These are phyloP conservation scores for Pseudomyrmex concolor DNA, from an alignment of 1,140 invertebrate species.

Conservation along the genomic window DNA sequence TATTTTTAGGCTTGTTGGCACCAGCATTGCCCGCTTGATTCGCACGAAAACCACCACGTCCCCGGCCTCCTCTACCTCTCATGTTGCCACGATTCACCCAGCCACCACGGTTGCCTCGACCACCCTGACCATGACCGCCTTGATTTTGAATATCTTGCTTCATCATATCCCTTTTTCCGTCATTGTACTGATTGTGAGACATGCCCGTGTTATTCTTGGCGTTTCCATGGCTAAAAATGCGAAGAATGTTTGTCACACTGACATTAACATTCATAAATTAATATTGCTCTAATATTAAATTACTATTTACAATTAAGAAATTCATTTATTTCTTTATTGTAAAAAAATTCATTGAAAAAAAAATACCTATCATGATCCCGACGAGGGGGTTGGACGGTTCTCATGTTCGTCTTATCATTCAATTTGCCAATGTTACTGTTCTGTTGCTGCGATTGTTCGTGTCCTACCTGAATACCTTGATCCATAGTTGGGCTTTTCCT, in stretches of 20 bases:
- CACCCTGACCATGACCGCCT: slow-evolving; percentile 79
- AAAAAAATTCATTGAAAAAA: slow-evolving; percentile 3
- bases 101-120: slow-evolving; percentile 84
- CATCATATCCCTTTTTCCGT: slow-evolving; percentile 76
- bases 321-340: background rate
- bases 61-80: slow-evolving; percentile 81
- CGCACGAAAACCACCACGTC: slow-evolving; percentile 79
- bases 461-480: slow-evolving; percentile 90
- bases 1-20: slow-evolving; percentile 86
- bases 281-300: background rate
- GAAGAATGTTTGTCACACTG: background rate
- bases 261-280: background rate
- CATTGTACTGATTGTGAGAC: slow-evolving; percentile 78
- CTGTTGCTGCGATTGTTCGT: slow-evolving; percentile 82
- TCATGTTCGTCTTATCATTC: slow-evolving; percentile 80
- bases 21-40: slow-evolving; percentile 78
- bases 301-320: background rate
- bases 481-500: slow-evolving; percentile 93
- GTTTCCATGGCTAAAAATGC: slow-evolving; percentile 74
- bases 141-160: slow-evolving; percentile 77
- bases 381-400: slow-evolving; percentile 80
- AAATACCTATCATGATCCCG: slow-evolving; percentile 81
- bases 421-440: slow-evolving; percentile 79
- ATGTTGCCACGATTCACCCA: slow-evolving; percentile 82
- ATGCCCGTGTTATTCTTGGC: slow-evolving; percentile 78